These are phyloP conservation scores for Nothocercus julius DNA, from an alignment of 2,113 vertebrate species.

Conservation along the genomic window DNA sequence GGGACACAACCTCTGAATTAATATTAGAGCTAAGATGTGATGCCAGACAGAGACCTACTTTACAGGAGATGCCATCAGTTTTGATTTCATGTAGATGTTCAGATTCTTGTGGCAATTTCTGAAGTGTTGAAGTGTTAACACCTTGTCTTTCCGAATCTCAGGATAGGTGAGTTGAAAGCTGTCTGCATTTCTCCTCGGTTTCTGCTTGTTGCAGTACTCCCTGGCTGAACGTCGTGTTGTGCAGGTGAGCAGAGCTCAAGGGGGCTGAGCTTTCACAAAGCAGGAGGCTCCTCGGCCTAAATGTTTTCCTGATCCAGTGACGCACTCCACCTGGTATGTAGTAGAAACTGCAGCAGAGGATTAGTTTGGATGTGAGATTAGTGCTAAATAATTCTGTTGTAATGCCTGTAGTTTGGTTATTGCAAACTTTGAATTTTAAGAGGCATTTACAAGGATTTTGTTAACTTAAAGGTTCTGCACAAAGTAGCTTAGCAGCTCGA, in stretches of 20 bases:
- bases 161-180: background rate
- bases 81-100: background rate
- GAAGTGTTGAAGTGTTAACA: background rate
- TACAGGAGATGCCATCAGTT: background rate
- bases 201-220: background rate
- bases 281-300: background rate
- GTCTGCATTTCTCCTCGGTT: background rate
- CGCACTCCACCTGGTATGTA: background rate
- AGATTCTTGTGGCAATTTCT: background rate
- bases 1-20: background rate
- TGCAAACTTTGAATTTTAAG: background rate
- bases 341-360: accelerated
- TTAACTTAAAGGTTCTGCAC: background rate
- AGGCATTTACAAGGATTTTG: background rate
- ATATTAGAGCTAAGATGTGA: accelerated
- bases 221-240: background rate
- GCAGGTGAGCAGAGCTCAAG: too few species aligned
- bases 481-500: background rate
- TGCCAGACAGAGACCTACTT: background rate
- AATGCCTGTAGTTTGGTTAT: background rate
- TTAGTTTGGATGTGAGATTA: background rate
- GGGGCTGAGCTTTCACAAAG: too few species aligned
- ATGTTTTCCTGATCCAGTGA: background rate
- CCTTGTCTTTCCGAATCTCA: background rate
- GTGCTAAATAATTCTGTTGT: background rate